phyloP scores from a whole-genome alignment of 2,113 vertebrate genomes.

The Phocoena phocoena region DNA sequence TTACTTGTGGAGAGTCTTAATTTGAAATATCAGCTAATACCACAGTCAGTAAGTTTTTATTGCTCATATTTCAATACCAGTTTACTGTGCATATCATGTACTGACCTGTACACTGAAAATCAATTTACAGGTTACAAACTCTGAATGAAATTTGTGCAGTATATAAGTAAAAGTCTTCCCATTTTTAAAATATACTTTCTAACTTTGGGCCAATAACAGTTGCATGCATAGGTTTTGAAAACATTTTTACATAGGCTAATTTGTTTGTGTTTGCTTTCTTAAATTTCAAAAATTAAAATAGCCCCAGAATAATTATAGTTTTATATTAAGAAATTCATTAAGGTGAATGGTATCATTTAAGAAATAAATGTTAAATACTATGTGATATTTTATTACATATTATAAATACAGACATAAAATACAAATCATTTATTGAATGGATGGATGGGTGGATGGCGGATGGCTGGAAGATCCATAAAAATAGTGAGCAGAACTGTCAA shows the following conservation, averaged over 20 bases:
- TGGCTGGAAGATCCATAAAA: neutral
- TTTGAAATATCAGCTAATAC: slow-evolving; percentile 51
- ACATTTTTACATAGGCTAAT: neutral
- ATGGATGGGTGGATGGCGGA: neutral
- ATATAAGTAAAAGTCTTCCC: neutral
- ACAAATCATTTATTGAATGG: neutral
- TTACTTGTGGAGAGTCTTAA: neutral
- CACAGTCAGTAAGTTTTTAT: slow-evolving; percentile 1
- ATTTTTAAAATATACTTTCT: neutral
- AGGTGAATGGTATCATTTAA: neutral
- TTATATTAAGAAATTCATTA: neutral
- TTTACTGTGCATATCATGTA: neutral
- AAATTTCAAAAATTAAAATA: neutral
- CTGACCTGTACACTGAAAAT: neutral
- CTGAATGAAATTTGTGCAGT: neutral
- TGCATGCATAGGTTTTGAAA: neutral
- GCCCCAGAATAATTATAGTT: neutral
- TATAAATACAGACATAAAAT: neutral
- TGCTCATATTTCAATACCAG: neutral
- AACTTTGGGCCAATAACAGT: neutral
- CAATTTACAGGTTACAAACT: neutral
- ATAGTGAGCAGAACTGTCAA: neutral
- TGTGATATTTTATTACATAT: neutral
- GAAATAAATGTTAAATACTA: neutral
- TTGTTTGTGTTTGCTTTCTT: neutral